phyloP scores from a whole-genome alignment of 1,140 invertebrate genomes.

The Drosophila kanapiae region DNA sequence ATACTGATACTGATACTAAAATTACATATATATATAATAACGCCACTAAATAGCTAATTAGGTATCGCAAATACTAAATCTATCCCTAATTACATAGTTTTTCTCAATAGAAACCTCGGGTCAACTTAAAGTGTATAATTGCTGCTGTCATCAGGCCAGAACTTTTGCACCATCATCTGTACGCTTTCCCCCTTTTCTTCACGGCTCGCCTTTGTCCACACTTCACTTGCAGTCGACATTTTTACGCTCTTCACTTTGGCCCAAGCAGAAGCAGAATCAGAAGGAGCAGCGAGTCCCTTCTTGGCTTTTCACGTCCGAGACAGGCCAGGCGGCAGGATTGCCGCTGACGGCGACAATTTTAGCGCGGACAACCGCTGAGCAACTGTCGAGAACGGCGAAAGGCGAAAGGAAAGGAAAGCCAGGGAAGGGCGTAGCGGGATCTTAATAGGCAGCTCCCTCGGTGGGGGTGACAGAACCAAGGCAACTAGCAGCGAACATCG shows the following conservation, averaged over 20 bases:
- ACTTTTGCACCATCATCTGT: constrained; percentile 15
- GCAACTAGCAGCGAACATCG: constrained; percentile 24
- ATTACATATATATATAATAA: no score
- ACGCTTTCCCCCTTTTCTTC: constrained; percentile 9
- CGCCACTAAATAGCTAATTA: not conserved
- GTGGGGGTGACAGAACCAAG: constrained; percentile 15
- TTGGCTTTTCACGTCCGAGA: constrained; percentile 53
- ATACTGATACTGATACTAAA: no score
- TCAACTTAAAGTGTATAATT: constrained; percentile 35
- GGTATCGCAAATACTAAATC: not conserved
- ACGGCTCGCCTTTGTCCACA: constrained; percentile 48
- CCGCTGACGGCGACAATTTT: constrained; percentile 77
- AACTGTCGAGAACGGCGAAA: constrained; percentile 17
- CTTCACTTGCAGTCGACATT: constrained; percentile 50
- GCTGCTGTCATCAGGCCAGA: constrained; percentile 20
- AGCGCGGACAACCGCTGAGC: constrained; percentile 70
- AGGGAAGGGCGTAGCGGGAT: not conserved
- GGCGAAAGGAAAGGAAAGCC: not conserved
- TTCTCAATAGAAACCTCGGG: no score
- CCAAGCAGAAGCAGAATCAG: not conserved
- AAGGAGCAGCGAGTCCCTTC: constrained; percentile 27
- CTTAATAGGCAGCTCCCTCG: constrained; percentile 18
- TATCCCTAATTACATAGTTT: not conserved
- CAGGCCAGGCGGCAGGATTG: constrained; percentile 23
- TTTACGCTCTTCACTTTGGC: constrained; percentile 43